Conservation (phyloP, 2,797 vertebrate species). For the Acipenser oxyrinchus region DNA sequence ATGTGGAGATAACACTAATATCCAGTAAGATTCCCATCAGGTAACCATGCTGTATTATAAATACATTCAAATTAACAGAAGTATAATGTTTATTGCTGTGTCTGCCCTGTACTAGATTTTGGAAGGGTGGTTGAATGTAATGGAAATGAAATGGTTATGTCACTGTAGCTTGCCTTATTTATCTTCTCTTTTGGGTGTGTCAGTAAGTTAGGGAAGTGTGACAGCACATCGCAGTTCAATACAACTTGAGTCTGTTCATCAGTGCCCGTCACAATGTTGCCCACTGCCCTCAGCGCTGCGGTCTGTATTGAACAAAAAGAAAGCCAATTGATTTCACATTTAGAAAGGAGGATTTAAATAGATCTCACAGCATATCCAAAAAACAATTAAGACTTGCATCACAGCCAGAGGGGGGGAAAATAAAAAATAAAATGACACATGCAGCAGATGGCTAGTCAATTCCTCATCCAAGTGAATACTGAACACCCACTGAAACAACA, state of each 20-base stretch:
- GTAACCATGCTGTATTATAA: too few relatives aligned
- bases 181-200: slow-evolving; percentile 98
- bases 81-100: too few relatives aligned
- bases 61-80: too few relatives aligned
- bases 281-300: slow-evolving; percentile 92
- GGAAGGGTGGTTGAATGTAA: too few relatives aligned
- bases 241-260: slow-evolving; percentile 98
- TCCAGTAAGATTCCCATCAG: too few relatives aligned
- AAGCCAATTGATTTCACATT: not conserved
- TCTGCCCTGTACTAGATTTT: too few relatives aligned
- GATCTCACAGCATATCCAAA: not conserved
- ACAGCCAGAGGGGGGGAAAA: too few relatives aligned
- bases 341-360: not conserved
- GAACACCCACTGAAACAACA: not conserved
- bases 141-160: too few relatives aligned
- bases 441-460: too few relatives aligned
- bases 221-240: slow-evolving; percentile 94
- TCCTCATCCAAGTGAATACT: not conserved
- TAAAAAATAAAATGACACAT: not conserved
- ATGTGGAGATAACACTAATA: too few relatives aligned
- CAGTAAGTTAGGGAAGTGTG: slow-evolving; percentile 91
- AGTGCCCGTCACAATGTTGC: slow-evolving; percentile 97
- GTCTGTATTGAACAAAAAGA: slow-evolving; percentile 62
- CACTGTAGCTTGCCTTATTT: slow-evolving; percentile 75
- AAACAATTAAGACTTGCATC: too few relatives aligned